Percentiles rank a stretch among this genome's conserved stretches.
These are phyloP conservation scores for Alouatta palliata DNA, from an alignment of 2,113 vertebrate genomes.

Conservation along the genomic window DNA sequence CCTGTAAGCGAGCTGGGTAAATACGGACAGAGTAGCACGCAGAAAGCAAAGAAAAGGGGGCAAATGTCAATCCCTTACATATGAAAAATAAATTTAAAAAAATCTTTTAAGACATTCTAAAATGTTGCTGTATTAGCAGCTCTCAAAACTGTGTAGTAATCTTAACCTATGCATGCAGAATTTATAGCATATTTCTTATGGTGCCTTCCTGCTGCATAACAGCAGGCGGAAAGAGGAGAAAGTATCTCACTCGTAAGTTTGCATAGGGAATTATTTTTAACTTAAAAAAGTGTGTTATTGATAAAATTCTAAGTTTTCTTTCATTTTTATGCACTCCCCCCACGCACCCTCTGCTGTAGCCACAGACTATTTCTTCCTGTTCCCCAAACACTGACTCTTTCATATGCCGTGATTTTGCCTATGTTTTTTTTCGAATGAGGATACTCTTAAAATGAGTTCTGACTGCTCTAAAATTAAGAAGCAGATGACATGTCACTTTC, in stretches of 20 bases:
- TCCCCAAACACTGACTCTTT: neutral
- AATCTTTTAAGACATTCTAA: conserved; percentile 70
- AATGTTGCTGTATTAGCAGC: conserved; percentile 66
- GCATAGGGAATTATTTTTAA: conserved; percentile 47
- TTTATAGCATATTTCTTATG: neutral
- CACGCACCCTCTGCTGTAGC: conserved; percentile 6
- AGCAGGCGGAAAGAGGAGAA: neutral
- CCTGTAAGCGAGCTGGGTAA: conserved; percentile 49
- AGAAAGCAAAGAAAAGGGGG: conserved; percentile 71
- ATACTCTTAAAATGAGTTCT: neutral
- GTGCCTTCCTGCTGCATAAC: neutral
- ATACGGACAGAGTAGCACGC: conserved; percentile 56
- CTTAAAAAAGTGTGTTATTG: conserved; percentile 38
- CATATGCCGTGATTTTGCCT: neutral
- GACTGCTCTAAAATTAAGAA: neutral
- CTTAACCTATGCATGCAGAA: conserved; percentile 2
- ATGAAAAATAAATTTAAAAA: conserved; percentile 78
- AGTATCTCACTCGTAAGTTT: conserved; percentile 10
- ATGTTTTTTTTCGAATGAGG: neutral
- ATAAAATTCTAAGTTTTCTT: conserved; percentile 41
- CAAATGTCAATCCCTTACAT: conserved; percentile 78
- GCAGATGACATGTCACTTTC: neutral
- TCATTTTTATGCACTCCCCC: neutral
- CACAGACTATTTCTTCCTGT: conserved; percentile 15
- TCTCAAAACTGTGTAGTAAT: neutral